Evolutionary conservation across 2,888 invertebrate genomes (phyloP), one percentile per base, ranked within the genome.

Genomic region (Xestia sexstrigata): DNA sequence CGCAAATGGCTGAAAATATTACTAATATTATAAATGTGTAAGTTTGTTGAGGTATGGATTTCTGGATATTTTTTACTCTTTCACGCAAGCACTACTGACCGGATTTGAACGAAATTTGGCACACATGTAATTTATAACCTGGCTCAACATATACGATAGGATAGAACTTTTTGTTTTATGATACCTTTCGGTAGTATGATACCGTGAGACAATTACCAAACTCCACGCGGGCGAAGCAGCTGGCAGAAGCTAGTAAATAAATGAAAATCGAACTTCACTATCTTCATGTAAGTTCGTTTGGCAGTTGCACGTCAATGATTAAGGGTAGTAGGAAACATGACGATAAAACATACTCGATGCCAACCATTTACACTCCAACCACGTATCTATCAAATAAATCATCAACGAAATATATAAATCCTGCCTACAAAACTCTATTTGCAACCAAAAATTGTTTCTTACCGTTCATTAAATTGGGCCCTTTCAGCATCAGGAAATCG

Each of bases 401-500:
- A 47, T 63, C 55, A 58, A 11, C 11, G 35, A 71, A 49, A 42
- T 68, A 30, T 52, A 74, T 35, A 74, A 66, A 86, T 78, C 79
- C 47, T 45, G 20, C 35, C 79, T 65, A 15, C 69, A 74, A 65
- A 65, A 65, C 62, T 78, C 45, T 74, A 78, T 78, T 83, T 78
- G 47, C 26, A 65, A 79, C 70, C 60, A 74, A 84, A 84, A 87
- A 81, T 84, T 87, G 76, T 82, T 73, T 77, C 90, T 90, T 83
- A 89, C 90, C 87, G 77, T 85, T 85, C 81, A 83, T 83, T 84
- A 83, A 74, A 78, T 73, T 60, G 70, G 58, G 65, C 81, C 75
- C 87, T 84, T 80, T 78, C 83, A 79, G 72, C 83, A 73, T 74
- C 79, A 84, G 83, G 85, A 86, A 87, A 88, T 88, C 79, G 88